A percentile compares a stretch with the other conserved stretches of the same genome.
Conservation (phyloP, 1,140 invertebrate species). For the Drosophila lacertosa region DNA sequence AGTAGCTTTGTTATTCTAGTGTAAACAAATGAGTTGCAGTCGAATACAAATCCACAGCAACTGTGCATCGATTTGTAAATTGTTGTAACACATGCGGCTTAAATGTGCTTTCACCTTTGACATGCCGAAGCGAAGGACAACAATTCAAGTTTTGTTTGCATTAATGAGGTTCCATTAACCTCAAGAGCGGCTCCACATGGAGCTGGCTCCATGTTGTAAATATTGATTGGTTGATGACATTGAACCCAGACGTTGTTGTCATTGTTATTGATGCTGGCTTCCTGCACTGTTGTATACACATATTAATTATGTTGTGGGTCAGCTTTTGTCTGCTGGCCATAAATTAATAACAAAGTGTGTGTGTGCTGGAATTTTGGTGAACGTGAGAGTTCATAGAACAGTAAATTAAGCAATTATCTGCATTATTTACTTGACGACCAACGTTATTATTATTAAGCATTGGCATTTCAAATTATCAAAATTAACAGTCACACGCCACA, state of each 20-base stretch:
- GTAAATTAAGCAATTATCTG: slow-evolving; percentile 62
- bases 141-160: not conserved
- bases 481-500: slow-evolving; percentile 42
- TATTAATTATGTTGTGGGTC: slow-evolving; percentile 65
- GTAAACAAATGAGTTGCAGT: not conserved
- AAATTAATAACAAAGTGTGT: slow-evolving; percentile 61
- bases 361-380: not conserved
- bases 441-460: slow-evolving; percentile 30
- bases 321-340: slow-evolving; percentile 61
- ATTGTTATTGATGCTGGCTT: slow-evolving; percentile 25
- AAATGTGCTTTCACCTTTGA: slow-evolving; percentile 14
- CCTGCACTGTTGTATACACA: slow-evolving; percentile 32
- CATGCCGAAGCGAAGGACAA: slow-evolving; percentile 1
- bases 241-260: slow-evolving; percentile 54
- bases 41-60: not conserved
- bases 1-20: not conserved
- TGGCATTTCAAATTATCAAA: slow-evolving; percentile 48
- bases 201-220: not conserved
- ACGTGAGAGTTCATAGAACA: slow-evolving; percentile 51
- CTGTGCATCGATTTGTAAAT: slow-evolving; percentile 4
- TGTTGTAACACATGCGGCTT: not conserved
- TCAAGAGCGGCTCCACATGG: slow-evolving; percentile 1
- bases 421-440: slow-evolving; percentile 45
- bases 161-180: slow-evolving; percentile 7
- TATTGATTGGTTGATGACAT: slow-evolving; percentile 42